Conservation (phyloP, 2,113 vertebrate genomes). For the Baryphthengus martii region DNA sequence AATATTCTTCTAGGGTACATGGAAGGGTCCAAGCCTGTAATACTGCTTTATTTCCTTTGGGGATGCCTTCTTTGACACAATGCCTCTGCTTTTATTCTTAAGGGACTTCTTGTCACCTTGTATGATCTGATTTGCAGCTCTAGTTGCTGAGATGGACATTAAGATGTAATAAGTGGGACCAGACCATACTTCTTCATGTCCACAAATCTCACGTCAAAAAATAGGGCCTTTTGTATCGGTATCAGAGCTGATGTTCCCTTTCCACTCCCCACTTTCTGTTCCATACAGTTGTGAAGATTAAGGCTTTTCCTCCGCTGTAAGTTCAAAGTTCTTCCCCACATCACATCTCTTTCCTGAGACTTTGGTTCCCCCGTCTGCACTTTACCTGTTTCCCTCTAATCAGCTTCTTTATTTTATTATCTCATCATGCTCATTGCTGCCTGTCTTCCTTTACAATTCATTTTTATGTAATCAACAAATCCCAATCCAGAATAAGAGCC, state of each 20-base stretch:
- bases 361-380: neutral
- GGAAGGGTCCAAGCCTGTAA: neutral
- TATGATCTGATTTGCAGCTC: neutral
- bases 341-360: neutral
- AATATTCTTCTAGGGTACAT: neutral
- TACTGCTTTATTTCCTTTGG: neutral
- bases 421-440: rapidly evolving
- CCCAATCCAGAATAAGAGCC: neutral
- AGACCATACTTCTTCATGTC: neutral
- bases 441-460: neutral
- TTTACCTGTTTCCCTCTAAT: neutral
- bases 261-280: neutral
- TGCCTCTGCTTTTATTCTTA: neutral
- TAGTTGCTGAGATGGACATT: neutral
- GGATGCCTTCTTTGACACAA: neutral
- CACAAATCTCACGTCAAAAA: neutral
- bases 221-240: neutral
- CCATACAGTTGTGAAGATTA: neutral
- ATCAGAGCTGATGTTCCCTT: neutral
- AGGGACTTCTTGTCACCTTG: neutral
- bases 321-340: neutral
- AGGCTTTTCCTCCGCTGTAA: neutral
- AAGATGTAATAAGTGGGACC: neutral
- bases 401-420: neutral
- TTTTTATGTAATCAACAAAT: neutral